These are phyloP conservation scores for Pogonocichla stellata DNA, from an alignment of 2,113 vertebrate genomes.

Conservation along the genomic window DNA sequence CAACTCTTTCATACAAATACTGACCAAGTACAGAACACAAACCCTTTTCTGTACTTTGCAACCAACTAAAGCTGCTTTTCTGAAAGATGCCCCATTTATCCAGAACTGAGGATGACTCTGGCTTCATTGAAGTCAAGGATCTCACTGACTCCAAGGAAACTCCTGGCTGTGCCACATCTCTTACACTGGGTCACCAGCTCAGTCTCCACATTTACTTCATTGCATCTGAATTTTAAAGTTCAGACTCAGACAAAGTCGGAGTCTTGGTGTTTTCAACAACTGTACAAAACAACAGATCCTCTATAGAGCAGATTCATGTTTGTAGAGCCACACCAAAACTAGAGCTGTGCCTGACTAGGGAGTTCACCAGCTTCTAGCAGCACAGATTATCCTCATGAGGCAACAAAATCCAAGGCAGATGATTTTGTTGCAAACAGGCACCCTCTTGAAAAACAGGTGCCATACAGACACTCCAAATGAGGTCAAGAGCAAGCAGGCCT, in stretches of 20 bases:
- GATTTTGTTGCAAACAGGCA: background rate
- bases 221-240: background rate
- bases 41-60: background rate
- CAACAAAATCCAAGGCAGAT: background rate
- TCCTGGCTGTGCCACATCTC: rapidly evolving
- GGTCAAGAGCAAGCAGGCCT: background rate
- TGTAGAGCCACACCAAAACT: background rate
- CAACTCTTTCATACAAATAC: rapidly evolving
- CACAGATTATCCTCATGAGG: background rate
- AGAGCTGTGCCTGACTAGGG: background rate
- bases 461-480: background rate
- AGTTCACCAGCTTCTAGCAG: background rate
- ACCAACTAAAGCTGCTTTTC: background rate
- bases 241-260: background rate
- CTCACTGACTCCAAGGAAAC: background rate
- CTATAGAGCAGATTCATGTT: background rate
- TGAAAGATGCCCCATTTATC: background rate
- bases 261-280: background rate
- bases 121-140: background rate
- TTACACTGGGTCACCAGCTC: background rate
- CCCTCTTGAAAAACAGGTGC: background rate
- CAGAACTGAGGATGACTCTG: background rate
- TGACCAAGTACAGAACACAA: background rate
- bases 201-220: background rate
- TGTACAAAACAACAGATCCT: background rate